Evolutionary conservation across 1,140 invertebrate species (phyloP), one percentile per base, ranked within the genome.

Genomic region (Lucilia sericata): DNA sequence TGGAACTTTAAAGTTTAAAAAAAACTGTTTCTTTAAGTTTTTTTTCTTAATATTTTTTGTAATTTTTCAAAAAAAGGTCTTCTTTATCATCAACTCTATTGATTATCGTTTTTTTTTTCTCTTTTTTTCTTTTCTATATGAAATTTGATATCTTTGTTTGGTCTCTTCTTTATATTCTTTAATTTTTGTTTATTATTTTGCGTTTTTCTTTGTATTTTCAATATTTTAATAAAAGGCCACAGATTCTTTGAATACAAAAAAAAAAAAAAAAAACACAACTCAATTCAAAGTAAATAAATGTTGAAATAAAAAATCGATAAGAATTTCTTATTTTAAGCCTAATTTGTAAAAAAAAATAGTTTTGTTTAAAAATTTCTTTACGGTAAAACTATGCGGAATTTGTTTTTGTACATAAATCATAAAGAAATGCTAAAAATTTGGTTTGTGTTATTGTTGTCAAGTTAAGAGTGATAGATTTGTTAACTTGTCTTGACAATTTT

Each of bases 61-160:
- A 76, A 17, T 76, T 42, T 47, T 70, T 21, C 19, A 7, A 21
- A 70, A 21, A 70, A 70, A 70, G 65, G 65, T 70, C 65, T 70
- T 21, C 65, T 21, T 70, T n/a, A 70, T 60, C 55, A 60, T 70
- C 19, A 25, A 21, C 65, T 19, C 65, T 70, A 21, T 70, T 70
- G 65, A 70, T 70, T 70, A 70, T 70, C 19, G 25, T 70, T 70
- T 70, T 70, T 19, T 7, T 70, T 70, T 70, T 70, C 25, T 25
- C 19, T 19, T 19, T 70, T 70, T 17, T 7, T 60, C 7, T 60
- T 60, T 60, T 17, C 14, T 60, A 9, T 19, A 21, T 70, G 75
- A 19, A 78, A 78, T 78, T 78, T 78, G 75, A 78, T 78, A 78
- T 78, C 75, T 78, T 78, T 42, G 34, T 78, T 78, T 42, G 21